Evolutionary conservation across 2,888 invertebrate genomes (phyloP).

Genomic region (Sthenelais limicola): DNA sequence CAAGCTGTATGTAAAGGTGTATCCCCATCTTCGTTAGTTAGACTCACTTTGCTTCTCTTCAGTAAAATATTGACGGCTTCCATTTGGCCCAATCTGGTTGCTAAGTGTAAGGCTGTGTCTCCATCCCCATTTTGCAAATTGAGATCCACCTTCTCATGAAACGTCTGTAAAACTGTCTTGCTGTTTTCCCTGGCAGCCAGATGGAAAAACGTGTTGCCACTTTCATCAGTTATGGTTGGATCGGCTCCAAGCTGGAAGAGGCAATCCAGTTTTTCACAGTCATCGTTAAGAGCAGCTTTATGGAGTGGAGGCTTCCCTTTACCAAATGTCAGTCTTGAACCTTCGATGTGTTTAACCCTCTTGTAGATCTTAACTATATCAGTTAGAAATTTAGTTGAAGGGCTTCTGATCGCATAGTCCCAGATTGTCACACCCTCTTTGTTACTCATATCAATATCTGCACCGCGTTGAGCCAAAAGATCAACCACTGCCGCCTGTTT

Average conservation of each 20-base stretch:
- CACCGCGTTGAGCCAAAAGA: constrained; percentile 57
- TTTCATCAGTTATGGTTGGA: constrained; percentile 56
- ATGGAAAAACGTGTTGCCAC: constrained; percentile 67
- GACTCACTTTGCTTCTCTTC: constrained; percentile 51
- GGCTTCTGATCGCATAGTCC: constrained; percentile 61
- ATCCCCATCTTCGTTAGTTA: constrained; percentile 61
- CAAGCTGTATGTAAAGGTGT: constrained; percentile 66
- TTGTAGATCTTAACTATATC: not conserved
- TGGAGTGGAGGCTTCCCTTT: constrained; percentile 57
- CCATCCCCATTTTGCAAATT: constrained; percentile 58
- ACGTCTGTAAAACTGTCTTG: constrained; percentile 56
- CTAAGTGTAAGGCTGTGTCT: constrained; percentile 53
- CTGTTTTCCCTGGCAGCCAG: constrained; percentile 64
- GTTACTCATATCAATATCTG: constrained; percentile 60
- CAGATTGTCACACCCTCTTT: constrained; percentile 64
- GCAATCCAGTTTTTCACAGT: constrained; percentile 59
- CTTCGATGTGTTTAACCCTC: not conserved
- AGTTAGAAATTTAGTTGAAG: not conserved
- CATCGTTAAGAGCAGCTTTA: constrained; percentile 56
- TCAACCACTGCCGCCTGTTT: constrained; percentile 58
- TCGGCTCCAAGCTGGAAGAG: constrained; percentile 60
- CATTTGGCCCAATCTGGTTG: constrained; percentile 45
- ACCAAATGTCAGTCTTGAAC: not conserved
- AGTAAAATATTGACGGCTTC: constrained; percentile 42
- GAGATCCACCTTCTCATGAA: constrained; percentile 53